Percentiles rank a stretch among this genome's conserved stretches.
Conservation (phyloP, 1,140 invertebrate species). For the Babylonia areolata region DNA sequence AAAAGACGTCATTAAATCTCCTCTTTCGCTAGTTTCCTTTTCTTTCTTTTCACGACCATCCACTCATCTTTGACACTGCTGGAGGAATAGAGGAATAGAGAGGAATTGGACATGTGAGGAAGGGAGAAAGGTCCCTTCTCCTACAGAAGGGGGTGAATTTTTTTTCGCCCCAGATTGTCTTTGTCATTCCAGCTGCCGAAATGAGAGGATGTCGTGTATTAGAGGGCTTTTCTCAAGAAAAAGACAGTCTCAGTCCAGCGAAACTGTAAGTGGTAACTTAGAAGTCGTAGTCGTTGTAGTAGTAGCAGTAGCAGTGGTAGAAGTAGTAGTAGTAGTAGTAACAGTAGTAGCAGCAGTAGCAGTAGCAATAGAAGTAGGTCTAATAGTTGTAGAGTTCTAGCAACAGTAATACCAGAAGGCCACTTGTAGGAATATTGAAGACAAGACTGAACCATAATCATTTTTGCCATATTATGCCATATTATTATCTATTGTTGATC, state of each 20-base stretch:
- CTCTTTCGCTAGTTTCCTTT: neutral
- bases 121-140: neutral
- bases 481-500: no score
- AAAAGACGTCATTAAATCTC: neutral
- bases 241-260: constrained; percentile 2
- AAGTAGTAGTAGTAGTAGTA: no score
- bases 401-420: no score
- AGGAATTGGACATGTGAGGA: neutral
- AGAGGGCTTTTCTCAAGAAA: constrained; percentile 9
- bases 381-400: no score
- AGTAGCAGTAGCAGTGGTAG: no score
- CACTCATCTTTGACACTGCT: neutral
- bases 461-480: no score
- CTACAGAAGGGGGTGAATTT: neutral
- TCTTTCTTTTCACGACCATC: neutral
- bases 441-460: no score
- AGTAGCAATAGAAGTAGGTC: no score
- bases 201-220: constrained; percentile 21
- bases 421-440: no score
- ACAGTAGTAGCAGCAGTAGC: no score
- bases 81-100: neutral
- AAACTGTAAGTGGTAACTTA: neutral
- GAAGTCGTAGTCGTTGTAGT: no score
- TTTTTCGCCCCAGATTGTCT: neutral
- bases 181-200: neutral